phyloP scores from a whole-genome alignment of 2,888 invertebrate genomes.

The Mycalesis mineus region DNA sequence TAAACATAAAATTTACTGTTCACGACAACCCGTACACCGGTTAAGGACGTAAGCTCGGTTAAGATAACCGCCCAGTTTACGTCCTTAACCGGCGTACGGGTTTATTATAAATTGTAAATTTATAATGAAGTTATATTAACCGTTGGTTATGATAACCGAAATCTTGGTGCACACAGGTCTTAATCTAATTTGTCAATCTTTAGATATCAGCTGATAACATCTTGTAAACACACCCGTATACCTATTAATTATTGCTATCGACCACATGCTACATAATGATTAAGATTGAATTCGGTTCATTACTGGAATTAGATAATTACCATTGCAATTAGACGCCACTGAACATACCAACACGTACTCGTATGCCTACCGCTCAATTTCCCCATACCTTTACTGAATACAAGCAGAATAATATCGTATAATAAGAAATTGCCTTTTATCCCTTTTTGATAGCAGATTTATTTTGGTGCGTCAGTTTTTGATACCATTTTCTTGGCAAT shows the following conservation, averaged over 20 bases:
- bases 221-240: too few species aligned
- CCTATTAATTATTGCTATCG: slow-evolving; percentile 5
- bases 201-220: too few species aligned
- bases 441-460: background rate
- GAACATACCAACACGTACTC: slow-evolving; percentile 6
- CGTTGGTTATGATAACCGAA: too few species aligned
- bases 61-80: too few species aligned
- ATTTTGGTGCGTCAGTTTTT: background rate
- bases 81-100: too few species aligned
- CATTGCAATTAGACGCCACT: slow-evolving; percentile 9
- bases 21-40: too few species aligned
- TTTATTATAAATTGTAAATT: too few species aligned
- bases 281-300: slow-evolving; percentile 21
- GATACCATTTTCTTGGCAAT: background rate
- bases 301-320: slow-evolving; percentile 18
- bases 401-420: background rate
- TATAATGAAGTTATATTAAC: too few species aligned
- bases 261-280: slow-evolving; percentile 11
- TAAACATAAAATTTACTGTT: too few species aligned
- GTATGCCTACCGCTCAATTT: background rate
- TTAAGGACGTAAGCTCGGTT: too few species aligned
- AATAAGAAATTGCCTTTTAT: background rate
- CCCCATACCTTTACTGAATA: background rate
- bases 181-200: too few species aligned
- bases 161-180: too few species aligned